phyloP scores from a whole-genome alignment of 2,797 vertebrate species.

The Melanotaenia nigrans region DNA sequence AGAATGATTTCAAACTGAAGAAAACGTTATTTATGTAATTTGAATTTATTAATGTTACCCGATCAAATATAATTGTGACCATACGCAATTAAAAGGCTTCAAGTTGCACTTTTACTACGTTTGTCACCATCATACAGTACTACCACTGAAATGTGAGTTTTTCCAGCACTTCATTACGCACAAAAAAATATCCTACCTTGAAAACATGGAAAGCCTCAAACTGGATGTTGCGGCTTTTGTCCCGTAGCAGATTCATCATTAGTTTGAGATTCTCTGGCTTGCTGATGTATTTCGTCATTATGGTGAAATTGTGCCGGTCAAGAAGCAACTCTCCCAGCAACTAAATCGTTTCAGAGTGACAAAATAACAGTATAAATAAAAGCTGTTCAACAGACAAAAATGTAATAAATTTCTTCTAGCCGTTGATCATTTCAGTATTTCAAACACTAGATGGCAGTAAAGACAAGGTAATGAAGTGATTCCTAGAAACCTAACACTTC shows the following conservation, averaged over 20 bases:
- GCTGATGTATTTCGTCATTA: constrained; percentile 89
- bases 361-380: constrained; percentile 1
- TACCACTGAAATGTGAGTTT: too few species aligned
- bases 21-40: background rate
- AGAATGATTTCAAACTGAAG: background rate
- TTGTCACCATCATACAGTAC: too few species aligned
- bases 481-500: background rate
- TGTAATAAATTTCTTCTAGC: background rate
- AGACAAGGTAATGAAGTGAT: background rate
- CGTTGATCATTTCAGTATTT: background rate
- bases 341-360: constrained; percentile 57
- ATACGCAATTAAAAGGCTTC: too few species aligned
- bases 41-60: too few species aligned
- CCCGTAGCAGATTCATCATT: constrained; percentile 88
- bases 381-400: background rate
- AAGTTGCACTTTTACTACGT: too few species aligned
- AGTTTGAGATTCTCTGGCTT: constrained; percentile 87
- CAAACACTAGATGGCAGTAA: background rate
- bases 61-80: too few species aligned
- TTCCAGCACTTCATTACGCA: background rate
- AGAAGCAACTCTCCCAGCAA: constrained; percentile 86
- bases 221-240: constrained; percentile 90
- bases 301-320: constrained; percentile 87
- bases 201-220: constrained; percentile 89
- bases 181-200: constrained; percentile 76